Percentiles rank a stretch among this genome's conserved stretches.
Conservation (phyloP, 2,113 vertebrate genomes). For the Urocitellus parryii region DNA sequence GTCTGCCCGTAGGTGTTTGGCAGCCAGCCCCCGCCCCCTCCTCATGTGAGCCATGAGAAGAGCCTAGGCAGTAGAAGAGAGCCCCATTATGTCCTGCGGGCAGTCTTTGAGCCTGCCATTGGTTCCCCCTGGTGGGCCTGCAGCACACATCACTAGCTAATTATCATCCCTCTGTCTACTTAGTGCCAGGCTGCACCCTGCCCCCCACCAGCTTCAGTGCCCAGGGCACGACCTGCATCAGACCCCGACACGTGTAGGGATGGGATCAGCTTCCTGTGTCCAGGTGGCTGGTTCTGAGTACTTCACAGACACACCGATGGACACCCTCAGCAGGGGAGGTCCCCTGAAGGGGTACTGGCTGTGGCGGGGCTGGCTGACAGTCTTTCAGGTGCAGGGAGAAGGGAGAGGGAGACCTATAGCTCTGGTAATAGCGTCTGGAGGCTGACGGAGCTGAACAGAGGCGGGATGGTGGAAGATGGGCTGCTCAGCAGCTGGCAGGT, state of each 20-base stretch:
- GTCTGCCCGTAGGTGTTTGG: neutral
- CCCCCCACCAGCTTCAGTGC: neutral
- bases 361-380: rapidly evolving
- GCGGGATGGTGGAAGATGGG: neutral
- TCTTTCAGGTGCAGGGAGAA: too few species aligned
- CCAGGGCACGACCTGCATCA: neutral
- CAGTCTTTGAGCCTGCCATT: neutral
- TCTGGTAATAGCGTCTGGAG: neutral
- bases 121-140: neutral
- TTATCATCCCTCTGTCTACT: neutral
- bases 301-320: neutral
- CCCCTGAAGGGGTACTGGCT: neutral
- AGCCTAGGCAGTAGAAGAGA: neutral
- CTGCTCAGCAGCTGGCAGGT: neutral
- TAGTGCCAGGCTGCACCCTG: neutral
- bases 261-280: neutral
- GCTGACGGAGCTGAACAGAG: neutral
- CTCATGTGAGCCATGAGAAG: neutral
- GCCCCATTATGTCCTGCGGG: neutral
- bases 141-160: neutral
- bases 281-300: neutral
- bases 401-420: neutral
- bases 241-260: neutral
- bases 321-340: neutral
- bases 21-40: neutral